Evolutionary conservation across 2,797 vertebrate genomes (phyloP).

Genomic region (Varecia variegata): DNA sequence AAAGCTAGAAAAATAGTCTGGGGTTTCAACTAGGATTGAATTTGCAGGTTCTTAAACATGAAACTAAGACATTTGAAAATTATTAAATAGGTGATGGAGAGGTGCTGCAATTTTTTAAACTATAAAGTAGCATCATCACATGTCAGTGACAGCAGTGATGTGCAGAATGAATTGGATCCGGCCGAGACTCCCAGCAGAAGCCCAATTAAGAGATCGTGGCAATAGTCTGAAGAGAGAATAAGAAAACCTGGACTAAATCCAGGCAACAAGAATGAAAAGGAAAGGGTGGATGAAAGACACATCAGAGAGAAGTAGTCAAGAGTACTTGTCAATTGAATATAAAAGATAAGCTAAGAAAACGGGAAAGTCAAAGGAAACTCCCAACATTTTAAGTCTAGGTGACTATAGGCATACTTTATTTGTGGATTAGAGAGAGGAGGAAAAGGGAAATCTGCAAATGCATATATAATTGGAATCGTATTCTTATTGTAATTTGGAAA

Average conservation of each 20-base stretch:
- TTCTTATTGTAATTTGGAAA: slow-evolving; percentile 14
- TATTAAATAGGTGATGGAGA: neutral
- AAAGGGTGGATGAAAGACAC: neutral
- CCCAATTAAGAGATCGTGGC: neutral
- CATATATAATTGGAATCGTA: neutral
- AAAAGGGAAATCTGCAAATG: neutral
- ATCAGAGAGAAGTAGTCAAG: neutral
- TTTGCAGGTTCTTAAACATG: neutral
- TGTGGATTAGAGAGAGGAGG: neutral
- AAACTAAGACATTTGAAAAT: neutral
- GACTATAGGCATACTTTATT: neutral
- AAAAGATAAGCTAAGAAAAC: slow-evolving; percentile 26
- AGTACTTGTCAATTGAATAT: neutral
- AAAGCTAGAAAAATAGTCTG: neutral
- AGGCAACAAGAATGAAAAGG: neutral
- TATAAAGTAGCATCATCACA: neutral
- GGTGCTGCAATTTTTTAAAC: neutral
- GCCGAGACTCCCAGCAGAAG: neutral
- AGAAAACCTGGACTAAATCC: neutral
- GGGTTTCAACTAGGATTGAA: neutral
- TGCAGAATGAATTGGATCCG: neutral
- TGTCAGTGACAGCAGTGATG: neutral
- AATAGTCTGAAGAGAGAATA: neutral
- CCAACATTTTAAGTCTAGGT: neutral
- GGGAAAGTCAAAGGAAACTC: slow-evolving; percentile 25